Evolutionary conservation across 2,797 vertebrate genomes (phyloP).

Genomic region (Spheniscus humboldti): DNA sequence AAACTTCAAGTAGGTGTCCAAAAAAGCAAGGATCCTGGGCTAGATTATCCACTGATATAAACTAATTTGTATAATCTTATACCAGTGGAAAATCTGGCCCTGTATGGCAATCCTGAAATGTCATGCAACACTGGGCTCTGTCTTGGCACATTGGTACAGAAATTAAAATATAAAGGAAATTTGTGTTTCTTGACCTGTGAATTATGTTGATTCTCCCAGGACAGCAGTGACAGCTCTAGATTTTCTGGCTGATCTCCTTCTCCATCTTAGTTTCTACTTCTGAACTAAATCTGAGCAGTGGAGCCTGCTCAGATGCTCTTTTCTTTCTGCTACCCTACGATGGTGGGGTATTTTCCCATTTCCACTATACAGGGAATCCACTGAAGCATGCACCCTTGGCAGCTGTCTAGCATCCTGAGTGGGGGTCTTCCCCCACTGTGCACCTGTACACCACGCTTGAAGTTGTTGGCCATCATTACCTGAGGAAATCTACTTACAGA

Average conservation of each 20-base stretch:
- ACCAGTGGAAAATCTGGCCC: not conserved
- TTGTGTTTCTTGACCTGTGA: not conserved
- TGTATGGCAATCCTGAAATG: not conserved
- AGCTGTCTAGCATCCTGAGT: not conserved
- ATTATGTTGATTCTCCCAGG: not conserved
- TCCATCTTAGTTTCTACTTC: not conserved
- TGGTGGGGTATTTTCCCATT: not conserved
- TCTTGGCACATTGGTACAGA: not conserved
- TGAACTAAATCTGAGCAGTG: not conserved
- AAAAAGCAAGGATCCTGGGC: not conserved
- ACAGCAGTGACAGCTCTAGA: not conserved
- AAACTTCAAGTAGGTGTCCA: not conserved
- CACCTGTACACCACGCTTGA: not conserved
- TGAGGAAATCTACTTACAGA: not conserved
- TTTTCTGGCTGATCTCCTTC: not conserved
- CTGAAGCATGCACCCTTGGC: not conserved
- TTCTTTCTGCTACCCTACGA: not conserved
- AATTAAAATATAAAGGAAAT: not conserved
- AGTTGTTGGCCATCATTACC: not conserved
- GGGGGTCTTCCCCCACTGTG: fast-evolving
- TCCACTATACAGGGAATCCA: not conserved
- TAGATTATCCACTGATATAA: not conserved
- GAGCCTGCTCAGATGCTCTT: not conserved
- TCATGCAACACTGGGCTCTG: not conserved
- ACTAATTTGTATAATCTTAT: not conserved